These are phyloP conservation scores for Leptonema lineaticorne DNA, from an alignment of 1,140 invertebrate species.

Conservation along the genomic window DNA sequence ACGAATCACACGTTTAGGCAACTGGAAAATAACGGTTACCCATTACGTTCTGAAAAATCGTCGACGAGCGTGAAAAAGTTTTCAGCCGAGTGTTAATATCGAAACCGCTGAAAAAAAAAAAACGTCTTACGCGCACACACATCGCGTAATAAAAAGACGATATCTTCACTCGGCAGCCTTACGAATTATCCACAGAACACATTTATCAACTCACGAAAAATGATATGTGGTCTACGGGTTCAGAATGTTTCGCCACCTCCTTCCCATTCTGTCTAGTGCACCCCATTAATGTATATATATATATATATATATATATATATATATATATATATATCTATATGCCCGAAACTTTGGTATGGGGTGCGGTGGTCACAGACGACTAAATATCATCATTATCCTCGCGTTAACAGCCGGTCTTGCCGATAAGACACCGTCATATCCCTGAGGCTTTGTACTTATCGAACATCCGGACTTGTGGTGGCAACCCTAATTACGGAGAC, in stretches of 20 bases:
- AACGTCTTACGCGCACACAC: constrained; percentile 1
- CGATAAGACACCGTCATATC: constrained; percentile 11
- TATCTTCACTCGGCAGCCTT: constrained; percentile 36
- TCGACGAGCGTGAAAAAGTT: neutral
- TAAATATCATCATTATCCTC: constrained; percentile 28
- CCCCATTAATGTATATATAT: too few relatives aligned
- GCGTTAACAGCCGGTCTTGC: constrained; percentile 24
- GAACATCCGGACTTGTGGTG: constrained; percentile 11
- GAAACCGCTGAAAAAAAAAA: too few relatives aligned
- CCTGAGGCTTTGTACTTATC: neutral
- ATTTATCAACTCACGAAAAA: constrained; percentile 38
- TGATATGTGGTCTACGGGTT: constrained; percentile 31
- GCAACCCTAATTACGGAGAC: neutral
- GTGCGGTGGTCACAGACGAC: constrained; percentile 11
- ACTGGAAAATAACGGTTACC: too few relatives aligned
- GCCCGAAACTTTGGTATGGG: too few relatives aligned
- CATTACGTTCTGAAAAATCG: neutral
- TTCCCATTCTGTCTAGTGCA: too few relatives aligned
- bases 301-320: too few relatives aligned
- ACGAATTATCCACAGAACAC: constrained; percentile 38
- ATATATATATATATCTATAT: too few relatives aligned
- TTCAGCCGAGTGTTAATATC: constrained; percentile 18
- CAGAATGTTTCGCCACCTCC: neutral
- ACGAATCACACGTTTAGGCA: too few relatives aligned
- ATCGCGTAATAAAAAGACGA: too few relatives aligned